Conservation (phyloP, 2,113 vertebrate species). For the Gavia stellata region DNA sequence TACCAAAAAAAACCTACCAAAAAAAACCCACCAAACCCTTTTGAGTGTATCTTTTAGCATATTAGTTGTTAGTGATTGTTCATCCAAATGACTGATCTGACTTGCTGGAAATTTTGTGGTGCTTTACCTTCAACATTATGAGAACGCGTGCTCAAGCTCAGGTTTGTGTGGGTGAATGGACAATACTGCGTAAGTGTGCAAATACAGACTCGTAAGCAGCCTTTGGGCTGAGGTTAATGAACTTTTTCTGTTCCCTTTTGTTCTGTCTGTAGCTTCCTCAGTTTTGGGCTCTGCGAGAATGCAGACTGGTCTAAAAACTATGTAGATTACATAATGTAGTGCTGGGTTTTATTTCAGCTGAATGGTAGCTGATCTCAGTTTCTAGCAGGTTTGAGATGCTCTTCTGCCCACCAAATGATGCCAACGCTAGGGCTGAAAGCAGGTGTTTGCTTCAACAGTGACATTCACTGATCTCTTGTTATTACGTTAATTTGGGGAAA, state of each 20-base stretch:
- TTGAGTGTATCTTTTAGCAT: neutral
- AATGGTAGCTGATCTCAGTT: neutral
- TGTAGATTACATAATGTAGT: neutral
- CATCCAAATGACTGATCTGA: conserved; percentile 49
- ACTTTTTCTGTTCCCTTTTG: conserved; percentile 20
- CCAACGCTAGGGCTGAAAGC: neutral
- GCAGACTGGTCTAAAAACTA: neutral
- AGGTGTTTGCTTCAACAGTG: neutral
- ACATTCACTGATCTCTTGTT: neutral
- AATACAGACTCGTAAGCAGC: neutral
- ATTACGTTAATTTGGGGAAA: neutral
- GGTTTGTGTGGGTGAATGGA: conserved; percentile 37
- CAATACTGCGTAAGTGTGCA: neutral
- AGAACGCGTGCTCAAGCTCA: neutral
- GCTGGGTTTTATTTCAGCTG: neutral
- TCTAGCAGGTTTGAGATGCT: neutral
- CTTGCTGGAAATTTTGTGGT: conserved; percentile 38
- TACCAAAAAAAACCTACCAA: neutral
- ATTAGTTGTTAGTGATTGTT: neutral
- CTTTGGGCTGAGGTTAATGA: neutral
- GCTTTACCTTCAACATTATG: neutral
- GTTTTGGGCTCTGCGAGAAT: neutral
- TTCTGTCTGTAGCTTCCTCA: neutral
- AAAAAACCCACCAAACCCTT: neutral
- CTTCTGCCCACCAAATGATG: neutral